Base-by-base conservation (phyloP, 2,113 vertebrate genomes). In the Puma concolor region DNA sequence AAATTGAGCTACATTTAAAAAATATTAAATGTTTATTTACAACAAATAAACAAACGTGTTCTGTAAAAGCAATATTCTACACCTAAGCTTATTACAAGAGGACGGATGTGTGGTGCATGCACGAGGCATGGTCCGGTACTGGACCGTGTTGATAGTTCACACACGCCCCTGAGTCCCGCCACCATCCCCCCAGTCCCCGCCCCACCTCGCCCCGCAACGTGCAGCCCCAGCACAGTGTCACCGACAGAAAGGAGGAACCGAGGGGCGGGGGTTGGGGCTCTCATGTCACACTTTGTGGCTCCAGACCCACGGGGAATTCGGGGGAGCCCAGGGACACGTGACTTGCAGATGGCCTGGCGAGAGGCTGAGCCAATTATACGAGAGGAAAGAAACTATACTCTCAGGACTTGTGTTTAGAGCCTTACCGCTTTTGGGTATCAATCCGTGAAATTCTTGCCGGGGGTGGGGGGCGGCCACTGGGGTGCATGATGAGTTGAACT, bases 81-180 rank as follows among this genome's bases (percentile, higher is more conserved):
- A 16, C 52, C 25, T 33, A 33, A 54, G 41, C 33, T 23, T 23
- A 41, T 33, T 12, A n/a, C 15, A 13, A 71, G 36, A 82, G 27
- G 19, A 33, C 25, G 4, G 69, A n/a, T 15, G 16, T 0, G 7
- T 5, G 2, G 27, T 54, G 16, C 8, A 1, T 31, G 31, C 7
- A 0, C 5, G 14, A 33, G 60, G 3, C 7, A 36, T 0, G 7
- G 33, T 16, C 76, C 48, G 29, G n/a, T 36, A 11, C 0, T 0
- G 27, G 77, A 52, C 44, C 13, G 23, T 1, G 8, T 16, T 11
- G 33, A 60, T 31, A 74, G 54, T 15, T 21, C 52, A 15, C 25
- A 9, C 25, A 60, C 1, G 0, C 52, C 9, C 6, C 5, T 16
- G 14, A 71, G n/a, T 44, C 41, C 44, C 8, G 1, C 21, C n/a